These are phyloP conservation scores for Triplophysa siluroides DNA, from an alignment of 2,113 vertebrate genomes.

Conservation along the genomic window DNA sequence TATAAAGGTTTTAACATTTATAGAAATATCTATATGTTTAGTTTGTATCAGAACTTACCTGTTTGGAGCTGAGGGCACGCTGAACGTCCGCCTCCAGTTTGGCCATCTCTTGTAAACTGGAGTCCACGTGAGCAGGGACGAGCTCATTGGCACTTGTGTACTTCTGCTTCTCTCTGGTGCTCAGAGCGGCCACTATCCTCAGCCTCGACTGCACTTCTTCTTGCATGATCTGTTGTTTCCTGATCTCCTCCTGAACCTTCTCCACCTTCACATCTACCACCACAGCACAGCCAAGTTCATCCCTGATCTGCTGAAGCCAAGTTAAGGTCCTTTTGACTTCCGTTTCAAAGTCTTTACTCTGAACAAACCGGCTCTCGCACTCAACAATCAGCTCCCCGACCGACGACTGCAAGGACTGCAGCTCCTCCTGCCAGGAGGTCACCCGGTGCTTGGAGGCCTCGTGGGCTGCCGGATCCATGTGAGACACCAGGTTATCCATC, in stretches of 20 bases:
- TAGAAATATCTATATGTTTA: not conserved
- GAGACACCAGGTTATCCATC: constrained; percentile 82
- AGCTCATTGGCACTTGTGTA: constrained; percentile 88
- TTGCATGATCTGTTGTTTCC: constrained; percentile 93
- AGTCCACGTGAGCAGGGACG: constrained; percentile 81
- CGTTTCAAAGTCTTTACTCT: constrained; percentile 90
- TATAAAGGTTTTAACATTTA: too few species aligned
- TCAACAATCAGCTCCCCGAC: constrained; percentile 83
- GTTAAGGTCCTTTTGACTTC: constrained; percentile 87
- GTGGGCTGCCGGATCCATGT: constrained; percentile 79
- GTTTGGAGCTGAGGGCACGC: constrained; percentile 79
- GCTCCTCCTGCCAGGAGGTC: constrained; percentile 86
- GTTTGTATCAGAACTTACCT: constrained; percentile 73
- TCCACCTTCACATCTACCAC: constrained; percentile 84
- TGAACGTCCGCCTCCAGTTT: constrained; percentile 86
- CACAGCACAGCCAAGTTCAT: constrained; percentile 79
- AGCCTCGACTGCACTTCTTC: constrained; percentile 93
- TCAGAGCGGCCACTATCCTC: constrained; percentile 89
- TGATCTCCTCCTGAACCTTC: constrained; percentile 92
- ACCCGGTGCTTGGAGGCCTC: constrained; percentile 79
- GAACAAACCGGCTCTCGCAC: constrained; percentile 83
- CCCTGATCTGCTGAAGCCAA: constrained; percentile 86
- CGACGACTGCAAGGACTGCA: constrained; percentile 80
- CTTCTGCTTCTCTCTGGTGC: constrained; percentile 84
- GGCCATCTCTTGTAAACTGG: constrained; percentile 81